phyloP scores from a whole-genome alignment of 1,140 invertebrate genomes.

The Zaprionus ornatus region DNA sequence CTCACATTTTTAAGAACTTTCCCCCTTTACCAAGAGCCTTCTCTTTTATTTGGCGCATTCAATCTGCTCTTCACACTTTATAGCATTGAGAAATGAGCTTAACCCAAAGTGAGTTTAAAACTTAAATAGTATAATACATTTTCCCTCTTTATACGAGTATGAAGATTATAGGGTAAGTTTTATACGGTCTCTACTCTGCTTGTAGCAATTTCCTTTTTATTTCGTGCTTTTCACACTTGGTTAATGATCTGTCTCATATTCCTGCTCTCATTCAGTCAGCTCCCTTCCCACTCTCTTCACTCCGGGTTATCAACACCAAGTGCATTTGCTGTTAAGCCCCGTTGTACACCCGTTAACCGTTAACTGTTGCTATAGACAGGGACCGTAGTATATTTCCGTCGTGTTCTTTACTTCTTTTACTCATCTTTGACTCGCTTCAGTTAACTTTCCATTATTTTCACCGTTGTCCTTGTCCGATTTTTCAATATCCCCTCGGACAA shows the following conservation, averaged over 20 bases:
- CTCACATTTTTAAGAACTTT: not conserved
- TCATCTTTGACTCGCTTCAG: conserved; percentile 42
- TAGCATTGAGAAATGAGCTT: not conserved
- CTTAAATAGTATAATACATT: not conserved
- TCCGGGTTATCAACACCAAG: not conserved
- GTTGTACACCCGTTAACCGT: not conserved
- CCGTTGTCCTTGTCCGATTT: conserved; percentile 53
- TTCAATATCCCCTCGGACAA: conserved; percentile 72
- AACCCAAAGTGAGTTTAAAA: not conserved
- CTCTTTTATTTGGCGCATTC: not conserved
- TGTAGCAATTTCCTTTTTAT: not conserved
- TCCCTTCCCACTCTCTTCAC: not conserved
- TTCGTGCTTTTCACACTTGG: not conserved
- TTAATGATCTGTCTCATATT: not conserved
- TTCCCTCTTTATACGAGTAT: not conserved
- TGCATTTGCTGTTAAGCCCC: not conserved
- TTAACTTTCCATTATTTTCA: conserved; percentile 49
- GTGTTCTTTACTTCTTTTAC: not conserved
- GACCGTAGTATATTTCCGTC: conserved; percentile 28
- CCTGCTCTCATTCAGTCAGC: not conserved
- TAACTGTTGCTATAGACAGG: not conserved
- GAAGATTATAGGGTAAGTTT: not conserved
- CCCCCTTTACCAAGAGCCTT: not conserved
- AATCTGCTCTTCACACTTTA: not conserved
- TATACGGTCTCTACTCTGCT: not conserved